Evolutionary conservation across 2,797 vertebrate genomes (phyloP).

Genomic region (Dromococcyx pavoninus): DNA sequence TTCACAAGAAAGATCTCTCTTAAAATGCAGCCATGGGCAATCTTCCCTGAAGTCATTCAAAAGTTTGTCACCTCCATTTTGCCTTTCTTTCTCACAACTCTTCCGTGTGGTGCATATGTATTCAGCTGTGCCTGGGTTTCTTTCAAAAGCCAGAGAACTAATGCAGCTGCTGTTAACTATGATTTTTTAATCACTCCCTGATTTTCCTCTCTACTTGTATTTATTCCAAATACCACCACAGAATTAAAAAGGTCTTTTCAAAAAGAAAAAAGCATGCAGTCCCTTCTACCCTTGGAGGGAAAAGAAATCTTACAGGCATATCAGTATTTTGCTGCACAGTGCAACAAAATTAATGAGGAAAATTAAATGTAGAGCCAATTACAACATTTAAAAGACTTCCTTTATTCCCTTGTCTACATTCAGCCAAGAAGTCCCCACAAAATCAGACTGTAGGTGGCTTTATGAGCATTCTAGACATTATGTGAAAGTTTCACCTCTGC

Average conservation of each 20-base stretch:
- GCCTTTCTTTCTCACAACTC: constrained; percentile 12
- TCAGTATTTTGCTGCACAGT: constrained; percentile 23
- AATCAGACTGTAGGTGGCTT: constrained; percentile 33
- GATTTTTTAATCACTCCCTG: constrained; percentile 68
- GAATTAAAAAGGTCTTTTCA: constrained; percentile 63
- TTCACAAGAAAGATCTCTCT: not conserved
- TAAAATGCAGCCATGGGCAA: not conserved
- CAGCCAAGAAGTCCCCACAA: constrained; percentile 6
- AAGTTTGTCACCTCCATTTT: not conserved
- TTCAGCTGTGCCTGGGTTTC: not conserved
- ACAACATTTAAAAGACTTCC: not conserved
- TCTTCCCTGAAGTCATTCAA: not conserved
- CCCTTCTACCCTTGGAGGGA: constrained; percentile 40
- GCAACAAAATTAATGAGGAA: constrained; percentile 27
- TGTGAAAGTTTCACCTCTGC: constrained; percentile 2
- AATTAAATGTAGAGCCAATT: constrained; percentile 56
- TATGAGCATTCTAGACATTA: constrained; percentile 15
- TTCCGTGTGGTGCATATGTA: not conserved
- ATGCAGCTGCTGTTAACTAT: constrained; percentile 66
- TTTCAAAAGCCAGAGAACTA: constrained; percentile 50
- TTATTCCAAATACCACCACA: constrained; percentile 58
- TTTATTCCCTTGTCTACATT: constrained; percentile 23
- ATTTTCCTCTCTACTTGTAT: constrained; percentile 64
- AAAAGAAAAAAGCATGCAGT: constrained; percentile 40
- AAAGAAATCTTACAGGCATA: constrained; percentile 47